A percentile compares a stretch with the other conserved stretches of the same genome.
Conservation (phyloP, 53 echinoderm and acorn worm species). For the Henricia sp. region DNA sequence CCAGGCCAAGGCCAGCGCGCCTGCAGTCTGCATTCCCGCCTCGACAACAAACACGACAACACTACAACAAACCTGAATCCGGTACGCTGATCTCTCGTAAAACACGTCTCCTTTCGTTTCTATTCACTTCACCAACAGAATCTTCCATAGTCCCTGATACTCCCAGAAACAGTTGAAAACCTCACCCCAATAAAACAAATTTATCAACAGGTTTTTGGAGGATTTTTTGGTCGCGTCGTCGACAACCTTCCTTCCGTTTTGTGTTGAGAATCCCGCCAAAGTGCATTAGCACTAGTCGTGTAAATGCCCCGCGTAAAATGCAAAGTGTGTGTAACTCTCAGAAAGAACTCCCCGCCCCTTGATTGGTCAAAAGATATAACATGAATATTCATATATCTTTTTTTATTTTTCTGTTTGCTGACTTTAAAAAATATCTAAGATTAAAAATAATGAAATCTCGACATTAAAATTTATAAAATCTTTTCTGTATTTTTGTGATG, state of each 20-base stretch:
- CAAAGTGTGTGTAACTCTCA: constrained; percentile 18
- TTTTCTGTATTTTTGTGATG: neutral
- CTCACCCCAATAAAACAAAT: neutral
- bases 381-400: constrained; percentile 33
- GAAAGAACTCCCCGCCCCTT: constrained; percentile 6
- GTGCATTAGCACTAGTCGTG: no score
- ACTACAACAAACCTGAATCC: constrained; percentile 30
- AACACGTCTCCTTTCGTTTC: constrained; percentile 1
- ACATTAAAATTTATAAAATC: neutral
- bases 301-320: constrained; percentile 65
- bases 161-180: neutral
- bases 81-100: constrained; percentile 26
- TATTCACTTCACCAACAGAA: neutral
- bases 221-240: neutral
- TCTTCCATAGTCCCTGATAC: constrained; percentile 27
- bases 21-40: no score
- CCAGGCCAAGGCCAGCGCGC: no score
- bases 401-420: no score
- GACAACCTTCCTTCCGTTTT: neutral
- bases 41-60: neutral
- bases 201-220: neutral
- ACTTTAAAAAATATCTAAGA: neutral
- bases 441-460: neutral
- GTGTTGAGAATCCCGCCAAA: neutral
- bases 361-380: constrained; percentile 50